These are phyloP conservation scores for Atractosteus spatula DNA, from an alignment of 2,113 vertebrate genomes.

Conservation along the genomic window DNA sequence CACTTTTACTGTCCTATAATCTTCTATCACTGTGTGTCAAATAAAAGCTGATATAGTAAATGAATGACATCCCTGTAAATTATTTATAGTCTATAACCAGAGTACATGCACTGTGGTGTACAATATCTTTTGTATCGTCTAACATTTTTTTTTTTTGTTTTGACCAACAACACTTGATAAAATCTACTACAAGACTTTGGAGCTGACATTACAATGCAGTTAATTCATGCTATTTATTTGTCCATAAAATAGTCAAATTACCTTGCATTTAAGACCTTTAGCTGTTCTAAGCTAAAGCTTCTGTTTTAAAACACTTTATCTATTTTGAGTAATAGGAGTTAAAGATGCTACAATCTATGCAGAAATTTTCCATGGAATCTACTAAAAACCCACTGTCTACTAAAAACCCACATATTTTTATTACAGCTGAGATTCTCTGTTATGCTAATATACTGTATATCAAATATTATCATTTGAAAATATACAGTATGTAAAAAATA, in stretches of 20 bases:
- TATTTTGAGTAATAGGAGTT: no score
- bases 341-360: no score
- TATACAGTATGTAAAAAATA: no score
- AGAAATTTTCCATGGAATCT: no score
- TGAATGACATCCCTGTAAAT: slow-evolving; percentile 45
- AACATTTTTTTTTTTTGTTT: slow-evolving; percentile 15
- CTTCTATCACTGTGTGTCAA: slow-evolving; percentile 34
- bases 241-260: slow-evolving; percentile 57
- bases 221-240: slow-evolving; percentile 67
- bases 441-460: no score
- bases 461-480: no score
- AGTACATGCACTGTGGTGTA: slow-evolving; percentile 26
- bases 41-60: slow-evolving; percentile 42
- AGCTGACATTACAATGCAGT: slow-evolving; percentile 60
- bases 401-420: no score
- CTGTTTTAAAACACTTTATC: no score
- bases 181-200: slow-evolving; percentile 42
- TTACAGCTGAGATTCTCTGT: no score
- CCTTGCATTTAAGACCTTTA: slow-evolving; percentile 42
- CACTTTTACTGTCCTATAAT: slow-evolving; percentile 41
- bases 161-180: slow-evolving; percentile 27
- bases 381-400: no score
- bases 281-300: no score
- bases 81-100: slow-evolving; percentile 17
- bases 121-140: not conserved